phyloP scores from a whole-genome alignment of 2,888 invertebrate species.

The Eumerus sabulonum region DNA sequence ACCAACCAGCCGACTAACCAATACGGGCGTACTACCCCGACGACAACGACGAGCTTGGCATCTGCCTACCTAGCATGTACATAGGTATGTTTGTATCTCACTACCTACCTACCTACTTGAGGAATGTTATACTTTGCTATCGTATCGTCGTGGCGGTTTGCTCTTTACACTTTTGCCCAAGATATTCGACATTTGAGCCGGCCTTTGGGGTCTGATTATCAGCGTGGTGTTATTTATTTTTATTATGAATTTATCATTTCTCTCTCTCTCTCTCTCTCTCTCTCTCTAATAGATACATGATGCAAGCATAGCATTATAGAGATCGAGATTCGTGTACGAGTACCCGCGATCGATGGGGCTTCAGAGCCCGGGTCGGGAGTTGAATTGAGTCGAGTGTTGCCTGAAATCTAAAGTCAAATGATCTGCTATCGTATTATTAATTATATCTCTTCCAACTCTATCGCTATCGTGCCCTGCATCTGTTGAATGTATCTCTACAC shows the following conservation, averaged over 20 bases:
- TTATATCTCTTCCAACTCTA: constrained; percentile 28
- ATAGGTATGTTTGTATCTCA: constrained; percentile 4
- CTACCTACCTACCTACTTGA: constrained; percentile 46
- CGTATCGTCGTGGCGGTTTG: constrained; percentile 57
- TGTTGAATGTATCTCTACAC: too few species aligned
- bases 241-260: constrained; percentile 48
- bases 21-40: neutral
- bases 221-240: constrained; percentile 64
- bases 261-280: neutral
- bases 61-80: constrained; percentile 1
- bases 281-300: constrained; percentile 16
- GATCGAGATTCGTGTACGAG: constrained; percentile 5
- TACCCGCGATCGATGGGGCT: neutral
- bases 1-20: constrained; percentile 9
- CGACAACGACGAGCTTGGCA: neutral
- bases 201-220: constrained; percentile 68
- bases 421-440: constrained; percentile 61
- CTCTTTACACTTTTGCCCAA: constrained; percentile 68
- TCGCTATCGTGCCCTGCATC: too few species aligned
- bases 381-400: constrained; percentile 26
- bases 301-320: neutral
- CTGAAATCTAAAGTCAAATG: constrained; percentile 54
- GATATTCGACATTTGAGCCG: constrained; percentile 68
- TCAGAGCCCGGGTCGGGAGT: neutral
- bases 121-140: constrained; percentile 65